These are phyloP conservation scores for Zaprionus bogoriensis DNA, from an alignment of 2,888 invertebrate species.

Conservation along the genomic window DNA sequence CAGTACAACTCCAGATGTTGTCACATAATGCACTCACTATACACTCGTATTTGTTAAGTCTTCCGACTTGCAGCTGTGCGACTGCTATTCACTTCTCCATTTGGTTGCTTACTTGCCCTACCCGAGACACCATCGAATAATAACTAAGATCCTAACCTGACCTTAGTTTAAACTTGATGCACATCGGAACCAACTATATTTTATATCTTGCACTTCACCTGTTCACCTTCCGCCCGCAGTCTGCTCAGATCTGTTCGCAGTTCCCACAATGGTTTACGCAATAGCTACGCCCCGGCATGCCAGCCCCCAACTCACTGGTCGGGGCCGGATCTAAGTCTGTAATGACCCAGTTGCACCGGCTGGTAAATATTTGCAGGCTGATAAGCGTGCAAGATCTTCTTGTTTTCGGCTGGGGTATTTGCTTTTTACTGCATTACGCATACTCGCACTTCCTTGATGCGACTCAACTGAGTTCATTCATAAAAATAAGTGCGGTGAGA, in stretches of 20 bases:
- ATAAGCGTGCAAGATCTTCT: conserved; percentile 51
- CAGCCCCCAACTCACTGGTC: not conserved
- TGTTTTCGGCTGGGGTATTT: conserved; percentile 49
- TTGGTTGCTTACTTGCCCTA: no score
- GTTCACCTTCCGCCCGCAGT: conserved; percentile 31
- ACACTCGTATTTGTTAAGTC: not conserved
- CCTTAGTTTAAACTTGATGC: not conserved
- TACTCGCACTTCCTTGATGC: conserved; percentile 70
- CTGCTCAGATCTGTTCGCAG: not conserved
- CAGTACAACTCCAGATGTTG: conserved; percentile 25
- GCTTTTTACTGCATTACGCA: conserved; percentile 80
- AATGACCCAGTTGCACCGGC: conserved; percentile 63
- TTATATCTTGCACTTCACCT: not conserved
- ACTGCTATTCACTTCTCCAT: not conserved
- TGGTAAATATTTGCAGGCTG: conserved; percentile 56
- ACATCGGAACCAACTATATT: conserved; percentile 37
- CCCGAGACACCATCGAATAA: no score
- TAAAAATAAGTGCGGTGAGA: conserved; percentile 64
- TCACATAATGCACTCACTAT: conserved; percentile 12
- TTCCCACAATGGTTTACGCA: conserved; percentile 45
- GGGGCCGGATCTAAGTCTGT: conserved; percentile 1
- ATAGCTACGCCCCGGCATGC: conserved; percentile 4
- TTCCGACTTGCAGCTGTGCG: not conserved
- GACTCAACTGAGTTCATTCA: conserved; percentile 62
- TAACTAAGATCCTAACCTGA: not conserved